Base-by-base conservation (phyloP, 2,888 invertebrate species). In the Cosmorhoe ocellata region DNA sequence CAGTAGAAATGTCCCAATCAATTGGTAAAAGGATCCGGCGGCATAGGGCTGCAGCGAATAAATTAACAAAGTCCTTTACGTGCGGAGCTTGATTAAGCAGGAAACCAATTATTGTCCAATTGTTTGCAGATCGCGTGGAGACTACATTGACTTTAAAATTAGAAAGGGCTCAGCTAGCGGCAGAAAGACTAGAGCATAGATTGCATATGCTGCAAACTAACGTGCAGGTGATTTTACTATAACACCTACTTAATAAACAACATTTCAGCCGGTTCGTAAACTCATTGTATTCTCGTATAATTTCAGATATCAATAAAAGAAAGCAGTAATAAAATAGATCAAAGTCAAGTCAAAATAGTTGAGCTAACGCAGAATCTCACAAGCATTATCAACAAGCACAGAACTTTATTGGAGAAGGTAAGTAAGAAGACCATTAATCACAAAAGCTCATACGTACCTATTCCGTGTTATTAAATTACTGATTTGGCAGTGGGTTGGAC, bases 81-180 rank as follows among this genome's bases (percentile, higher is more conserved):
- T 61, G 45, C 48, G 38, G 56, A 62, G 59, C 64, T 59, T 64
- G 43, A 41, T 58, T 68, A 66, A 74, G 67, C 67, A 71, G 71
- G 66, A 74, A 69, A 58, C 62, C 50, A 56, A 65, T 73, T 64
- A 66, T 64, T 67, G 59, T 62, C 54, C 66, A 64, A 72, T 74
- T 69, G 63, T 58, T 81, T 79, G 43, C 78, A 90, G 90, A 89
- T 74, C 87, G 85, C 43, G 78, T 89, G 55, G 89, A 89, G 71
- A 88, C 84, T 42, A 82, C 89, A 51, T 66, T 90, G 56, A 82
- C 86, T 59, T 69, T 89, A 64, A 81, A 81, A 76, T 75, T 91
- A 66, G 84, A 90, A 70, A 79, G 91, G 72, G 79, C 81, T 59
- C 81, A 90, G 78, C 72, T 91, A 71, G 88, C 91, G 62, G 91